phyloP scores from a whole-genome alignment of 1,140 invertebrate species.

The Microplitis mediator region DNA sequence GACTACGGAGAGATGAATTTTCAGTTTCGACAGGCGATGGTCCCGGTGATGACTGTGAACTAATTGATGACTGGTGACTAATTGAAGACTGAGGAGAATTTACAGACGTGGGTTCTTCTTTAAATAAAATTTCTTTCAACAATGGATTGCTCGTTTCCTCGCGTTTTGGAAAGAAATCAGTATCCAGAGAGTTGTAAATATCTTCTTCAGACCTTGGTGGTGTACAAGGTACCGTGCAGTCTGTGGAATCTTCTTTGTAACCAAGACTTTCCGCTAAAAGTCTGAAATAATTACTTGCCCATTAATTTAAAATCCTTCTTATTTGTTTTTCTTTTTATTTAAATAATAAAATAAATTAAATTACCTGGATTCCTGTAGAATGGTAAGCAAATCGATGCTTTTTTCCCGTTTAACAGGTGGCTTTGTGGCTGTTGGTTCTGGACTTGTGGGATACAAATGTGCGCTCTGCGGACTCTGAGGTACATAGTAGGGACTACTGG shows the following conservation, averaged over 20 bases:
- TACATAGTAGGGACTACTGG: conserved; percentile 66
- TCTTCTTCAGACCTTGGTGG: conserved; percentile 58
- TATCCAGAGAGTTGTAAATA: conserved; percentile 58
- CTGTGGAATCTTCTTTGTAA: conserved; percentile 58
- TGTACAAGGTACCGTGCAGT: conserved; percentile 59
- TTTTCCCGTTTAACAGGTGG: conserved; percentile 63
- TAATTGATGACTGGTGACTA: too few species aligned
- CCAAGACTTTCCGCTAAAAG: conserved; percentile 58
- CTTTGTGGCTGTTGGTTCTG: conserved; percentile 48
- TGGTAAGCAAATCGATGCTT: conserved; percentile 58
- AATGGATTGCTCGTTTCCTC: conserved; percentile 49
- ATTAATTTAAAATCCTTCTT: background rate
- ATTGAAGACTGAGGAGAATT: conserved; percentile 31
- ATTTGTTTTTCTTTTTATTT: background rate
- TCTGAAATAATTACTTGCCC: conserved; percentile 36
- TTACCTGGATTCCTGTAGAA: conserved; percentile 61
- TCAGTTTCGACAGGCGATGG: conserved; percentile 31
- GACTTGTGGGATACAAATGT: conserved; percentile 64
- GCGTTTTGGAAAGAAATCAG: conserved; percentile 58
- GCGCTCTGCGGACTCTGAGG: conserved; percentile 59
- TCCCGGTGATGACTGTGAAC: conserved; percentile 28
- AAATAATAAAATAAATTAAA: background rate
- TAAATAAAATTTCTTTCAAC: conserved; percentile 56
- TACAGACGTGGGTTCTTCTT: conserved; percentile 48
- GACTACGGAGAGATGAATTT: conserved; percentile 48